Percentiles rank a stretch among this genome's conserved stretches.
Conservation (phyloP, 2,113 vertebrate genomes). For the Tragelaphus scriptus region DNA sequence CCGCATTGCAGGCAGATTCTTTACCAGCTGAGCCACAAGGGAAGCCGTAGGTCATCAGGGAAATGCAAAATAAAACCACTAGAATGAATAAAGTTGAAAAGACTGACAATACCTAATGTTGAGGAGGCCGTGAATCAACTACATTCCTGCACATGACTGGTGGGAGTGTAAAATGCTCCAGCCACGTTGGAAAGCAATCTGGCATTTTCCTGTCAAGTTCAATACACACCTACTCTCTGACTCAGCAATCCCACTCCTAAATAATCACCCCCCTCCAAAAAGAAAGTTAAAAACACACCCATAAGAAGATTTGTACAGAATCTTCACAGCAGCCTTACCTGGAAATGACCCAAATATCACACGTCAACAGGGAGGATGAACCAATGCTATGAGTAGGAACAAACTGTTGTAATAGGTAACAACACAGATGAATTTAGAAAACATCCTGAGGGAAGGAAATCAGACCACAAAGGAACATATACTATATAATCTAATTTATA, state of each 20-base stretch:
- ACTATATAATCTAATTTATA: not conserved
- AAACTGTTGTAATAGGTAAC: not conserved
- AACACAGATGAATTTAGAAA: not conserved
- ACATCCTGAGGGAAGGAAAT: not conserved
- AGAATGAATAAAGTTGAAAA: slow-evolving; percentile 24
- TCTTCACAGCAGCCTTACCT: not conserved
- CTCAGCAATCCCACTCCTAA: not conserved
- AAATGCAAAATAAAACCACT: slow-evolving; percentile 6
- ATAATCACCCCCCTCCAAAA: not conserved
- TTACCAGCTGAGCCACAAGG: too few relatives aligned
- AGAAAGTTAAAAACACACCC: not conserved
- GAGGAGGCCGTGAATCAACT: not conserved
- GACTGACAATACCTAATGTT: slow-evolving; percentile 2
- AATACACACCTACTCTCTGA: not conserved
- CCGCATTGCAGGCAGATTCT: too few relatives aligned
- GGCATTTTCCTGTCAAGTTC: not conserved
- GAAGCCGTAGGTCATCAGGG: not conserved
- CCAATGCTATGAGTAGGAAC: not conserved
- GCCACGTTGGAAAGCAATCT: slow-evolving; percentile 5
- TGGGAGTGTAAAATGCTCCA: slow-evolving; percentile 15
- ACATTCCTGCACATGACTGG: not conserved
- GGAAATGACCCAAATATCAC: not conserved
- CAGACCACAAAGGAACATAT: not conserved
- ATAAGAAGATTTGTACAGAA: not conserved
- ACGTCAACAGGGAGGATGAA: not conserved